Conservation (phyloP, 2,113 vertebrate genomes). For the Spea bombifrons region DNA sequence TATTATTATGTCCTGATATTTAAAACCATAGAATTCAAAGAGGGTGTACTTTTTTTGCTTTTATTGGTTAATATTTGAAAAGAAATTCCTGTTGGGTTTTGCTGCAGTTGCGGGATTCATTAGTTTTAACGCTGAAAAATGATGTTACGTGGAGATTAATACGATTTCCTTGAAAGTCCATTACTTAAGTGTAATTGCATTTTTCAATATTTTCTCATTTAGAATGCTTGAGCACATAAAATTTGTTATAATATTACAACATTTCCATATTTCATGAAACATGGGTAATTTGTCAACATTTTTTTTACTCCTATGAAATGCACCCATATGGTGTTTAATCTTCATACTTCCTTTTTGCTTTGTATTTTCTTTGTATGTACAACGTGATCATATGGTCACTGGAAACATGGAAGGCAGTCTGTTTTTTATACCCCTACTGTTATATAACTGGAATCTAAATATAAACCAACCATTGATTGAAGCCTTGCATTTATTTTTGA, state of each 20-base stretch:
- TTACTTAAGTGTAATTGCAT: constrained; percentile 42
- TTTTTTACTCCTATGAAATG: constrained; percentile 14
- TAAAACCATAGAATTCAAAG: no score
- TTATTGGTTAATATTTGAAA: constrained; percentile 19
- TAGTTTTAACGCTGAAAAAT: constrained; percentile 40
- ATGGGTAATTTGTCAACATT: constrained; percentile 32
- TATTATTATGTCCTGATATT: no score
- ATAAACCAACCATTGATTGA: no score
- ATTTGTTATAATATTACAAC: constrained; percentile 26
- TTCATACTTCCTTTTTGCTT: no score
- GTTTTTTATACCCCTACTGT: no score
- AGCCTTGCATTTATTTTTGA: no score
- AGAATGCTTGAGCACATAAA: constrained; percentile 35
- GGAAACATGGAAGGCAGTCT: no score
- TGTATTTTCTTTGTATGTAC: no score
- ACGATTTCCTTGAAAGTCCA: constrained; percentile 42
- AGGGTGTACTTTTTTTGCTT: neutral
- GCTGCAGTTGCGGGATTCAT: constrained; percentile 9
- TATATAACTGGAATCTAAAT: no score
- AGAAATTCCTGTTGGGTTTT: constrained; percentile 24
- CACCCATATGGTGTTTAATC: no score
- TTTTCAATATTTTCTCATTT: constrained; percentile 32
- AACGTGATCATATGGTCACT: no score
- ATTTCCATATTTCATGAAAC: constrained; percentile 33
- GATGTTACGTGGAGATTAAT: constrained; percentile 35